These are phyloP conservation scores for Dryas iulia DNA, from an alignment of 1,140 invertebrate species.

Conservation along the genomic window DNA sequence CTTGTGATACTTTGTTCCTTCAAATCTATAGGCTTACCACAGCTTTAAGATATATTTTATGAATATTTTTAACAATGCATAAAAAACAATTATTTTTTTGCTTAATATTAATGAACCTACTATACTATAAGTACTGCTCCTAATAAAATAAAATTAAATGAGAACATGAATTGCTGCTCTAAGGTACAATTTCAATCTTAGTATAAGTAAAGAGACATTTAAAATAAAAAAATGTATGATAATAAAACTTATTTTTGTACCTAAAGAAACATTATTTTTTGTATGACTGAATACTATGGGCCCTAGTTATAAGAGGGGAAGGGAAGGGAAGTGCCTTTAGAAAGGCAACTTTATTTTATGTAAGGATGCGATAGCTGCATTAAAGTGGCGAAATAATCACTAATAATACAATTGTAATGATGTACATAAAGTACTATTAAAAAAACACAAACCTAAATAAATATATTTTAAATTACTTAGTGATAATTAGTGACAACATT, in stretches of 20 bases:
- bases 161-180: no score
- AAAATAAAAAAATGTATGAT: not conserved
- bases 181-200: not conserved
- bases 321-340: no score
- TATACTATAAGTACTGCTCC: not conserved
- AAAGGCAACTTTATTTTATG: no score
- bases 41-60: conserved; percentile 11
- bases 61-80: not conserved
- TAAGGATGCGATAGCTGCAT: no score
- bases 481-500: no score
- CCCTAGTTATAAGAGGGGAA: no score
- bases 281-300: conserved; percentile 6
- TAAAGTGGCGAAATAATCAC: no score
- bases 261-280: conserved; percentile 21
- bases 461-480: no score
- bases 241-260: conserved; percentile 31
- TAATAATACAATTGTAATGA: no score
- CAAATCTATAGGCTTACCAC: not conserved
- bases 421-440: no score
- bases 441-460: no score
- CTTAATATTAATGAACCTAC: not conserved
- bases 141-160: not conserved
- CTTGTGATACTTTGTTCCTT: conserved; percentile 15
- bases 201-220: not conserved
- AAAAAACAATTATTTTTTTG: not conserved